Percentiles rank a stretch among this genome's conserved stretches.
Conservation (phyloP, 2,113 vertebrate genomes). For the Suricata suricatta region DNA sequence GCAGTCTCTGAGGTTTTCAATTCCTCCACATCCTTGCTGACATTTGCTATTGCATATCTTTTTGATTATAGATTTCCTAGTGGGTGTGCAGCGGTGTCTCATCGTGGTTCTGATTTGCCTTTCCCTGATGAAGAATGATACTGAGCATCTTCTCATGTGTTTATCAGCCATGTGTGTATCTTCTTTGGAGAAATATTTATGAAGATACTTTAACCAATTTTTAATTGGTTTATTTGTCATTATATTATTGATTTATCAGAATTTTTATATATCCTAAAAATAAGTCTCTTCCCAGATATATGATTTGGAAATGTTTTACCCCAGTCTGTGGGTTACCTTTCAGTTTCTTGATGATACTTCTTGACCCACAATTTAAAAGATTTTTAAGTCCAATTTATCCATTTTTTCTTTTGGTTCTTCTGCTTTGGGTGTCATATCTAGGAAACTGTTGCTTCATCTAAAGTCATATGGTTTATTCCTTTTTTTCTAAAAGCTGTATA, state of each 20-base stretch:
- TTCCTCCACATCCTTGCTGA: background rate
- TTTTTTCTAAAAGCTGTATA: background rate
- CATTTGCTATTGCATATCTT: background rate
- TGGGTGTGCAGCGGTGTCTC: background rate
- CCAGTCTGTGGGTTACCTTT: background rate
- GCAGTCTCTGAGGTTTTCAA: background rate
- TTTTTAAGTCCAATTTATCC: background rate
- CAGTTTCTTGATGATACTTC: background rate
- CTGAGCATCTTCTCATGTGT: background rate
- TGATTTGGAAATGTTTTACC: background rate
- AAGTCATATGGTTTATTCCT: background rate
- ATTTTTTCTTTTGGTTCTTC: background rate
- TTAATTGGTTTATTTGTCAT: background rate
- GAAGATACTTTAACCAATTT: background rate
- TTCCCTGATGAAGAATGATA: background rate
- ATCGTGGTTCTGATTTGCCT: background rate
- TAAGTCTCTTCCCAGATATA: background rate
- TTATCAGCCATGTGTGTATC: background rate
- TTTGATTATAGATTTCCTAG: background rate
- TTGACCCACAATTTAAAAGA: background rate
- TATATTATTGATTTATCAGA: background rate
- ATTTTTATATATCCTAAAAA: slow-evolving; percentile 26
- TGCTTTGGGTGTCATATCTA: background rate
- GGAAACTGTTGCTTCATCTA: background rate
- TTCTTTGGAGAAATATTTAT: background rate